Percentiles rank a stretch among this genome's conserved stretches.
Evolutionary conservation across 2,113 vertebrate species (phyloP).

Genomic region (Acrocephalus arundinaceus): DNA sequence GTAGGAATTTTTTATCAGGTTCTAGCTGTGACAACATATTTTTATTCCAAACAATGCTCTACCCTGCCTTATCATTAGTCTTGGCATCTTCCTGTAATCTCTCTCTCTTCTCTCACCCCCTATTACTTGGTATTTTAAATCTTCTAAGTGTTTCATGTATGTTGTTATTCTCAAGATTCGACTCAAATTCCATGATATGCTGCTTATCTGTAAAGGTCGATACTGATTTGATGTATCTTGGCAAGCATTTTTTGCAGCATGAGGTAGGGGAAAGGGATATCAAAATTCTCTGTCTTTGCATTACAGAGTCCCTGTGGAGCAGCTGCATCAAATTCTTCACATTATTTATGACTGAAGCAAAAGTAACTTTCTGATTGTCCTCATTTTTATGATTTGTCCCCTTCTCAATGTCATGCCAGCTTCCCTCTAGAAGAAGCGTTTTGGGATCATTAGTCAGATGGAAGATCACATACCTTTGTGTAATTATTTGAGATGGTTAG

Average conservation of each 20-base stretch:
- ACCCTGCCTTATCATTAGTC: neutral
- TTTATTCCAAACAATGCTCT: neutral
- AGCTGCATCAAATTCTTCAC: neutral
- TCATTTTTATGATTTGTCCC: neutral
- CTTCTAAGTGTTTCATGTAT: neutral
- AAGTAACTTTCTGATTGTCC: neutral
- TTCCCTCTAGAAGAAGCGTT: neutral
- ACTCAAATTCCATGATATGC: neutral
- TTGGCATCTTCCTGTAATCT: neutral
- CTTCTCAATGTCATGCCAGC: neutral
- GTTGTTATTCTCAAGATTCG: neutral
- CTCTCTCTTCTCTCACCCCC: rapidly evolving
- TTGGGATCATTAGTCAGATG: neutral
- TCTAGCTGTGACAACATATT: neutral
- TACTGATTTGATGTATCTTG: neutral
- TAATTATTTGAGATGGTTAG: neutral
- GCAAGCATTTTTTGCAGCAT: neutral
- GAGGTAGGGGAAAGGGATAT: neutral
- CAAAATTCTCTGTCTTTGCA: neutral
- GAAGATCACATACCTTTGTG: neutral
- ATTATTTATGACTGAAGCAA: neutral
- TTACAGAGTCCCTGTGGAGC: neutral
- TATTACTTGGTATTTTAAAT: neutral
- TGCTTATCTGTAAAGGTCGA: neutral
- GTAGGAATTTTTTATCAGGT: neutral